Base-by-base conservation (phyloP, 1,140 invertebrate genomes). In the Drosophila melanogaster region DNA sequence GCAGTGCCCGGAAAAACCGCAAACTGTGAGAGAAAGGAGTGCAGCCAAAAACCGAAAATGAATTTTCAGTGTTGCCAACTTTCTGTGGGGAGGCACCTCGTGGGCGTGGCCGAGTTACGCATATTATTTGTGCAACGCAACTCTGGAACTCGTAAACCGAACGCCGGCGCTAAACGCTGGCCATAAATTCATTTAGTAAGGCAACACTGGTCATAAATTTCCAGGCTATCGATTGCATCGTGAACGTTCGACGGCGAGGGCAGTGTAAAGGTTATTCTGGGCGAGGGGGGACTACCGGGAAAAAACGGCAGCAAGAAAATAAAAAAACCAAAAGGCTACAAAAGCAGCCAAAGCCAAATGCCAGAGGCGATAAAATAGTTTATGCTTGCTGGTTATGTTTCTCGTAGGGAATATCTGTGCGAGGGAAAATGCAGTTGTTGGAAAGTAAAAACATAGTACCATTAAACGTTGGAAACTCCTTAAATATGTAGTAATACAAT, bases 31-130 rank as follows among this genome's bases (percentile, higher is more conserved):
- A 10, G 54, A n/a, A 55, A 49, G 24, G 69, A 65, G 51, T 43
- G 41, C 38, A 40, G 54, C 43, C 55, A 51, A 60, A 44, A 87
- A 78, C 65, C 72, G 55, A 78, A 85, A 87, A 87, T 79, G 84
- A 83, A 87, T 87, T 87, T 89, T 79, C 83, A 87, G 84, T 89
- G 84, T 83, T 83, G 84, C 84, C 84, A 89, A 87, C 83, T 87
- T 87, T 89, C 78, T 87, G 84, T 19, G 7, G 35, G 19, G 8
- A 33, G 10, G 49, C 14, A 12, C 22, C 14, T 22, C 8, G 2
- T 30, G 26, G 30, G 30, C 37, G 38, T 19, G 53, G 44, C 60
- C 66, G 60, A 60, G 83, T 67, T 79, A 87, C 83, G 83, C 84
- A 89, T 87, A 87, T 79, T 77, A 77, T 83, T 83, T 72, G 72